A percentile compares a stretch with the other conserved stretches of the same genome.
Conservation (phyloP, 2,888 invertebrate species). For the Eupithecia subumbrata region DNA sequence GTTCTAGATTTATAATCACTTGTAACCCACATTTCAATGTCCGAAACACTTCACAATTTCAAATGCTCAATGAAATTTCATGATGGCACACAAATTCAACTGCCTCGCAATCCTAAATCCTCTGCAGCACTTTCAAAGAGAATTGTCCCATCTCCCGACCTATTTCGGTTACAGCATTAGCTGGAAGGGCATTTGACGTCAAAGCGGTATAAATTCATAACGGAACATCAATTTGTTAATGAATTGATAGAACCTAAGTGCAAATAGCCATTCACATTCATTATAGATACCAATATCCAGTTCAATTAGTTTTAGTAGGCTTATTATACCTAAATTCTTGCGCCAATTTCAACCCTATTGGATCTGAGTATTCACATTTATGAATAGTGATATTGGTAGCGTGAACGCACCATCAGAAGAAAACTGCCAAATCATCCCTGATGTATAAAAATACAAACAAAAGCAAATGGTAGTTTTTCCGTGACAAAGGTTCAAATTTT, state of each 20-base stretch:
- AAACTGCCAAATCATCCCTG: background rate
- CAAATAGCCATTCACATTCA: slow-evolving; percentile 5
- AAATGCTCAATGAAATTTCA: slow-evolving; percentile 26
- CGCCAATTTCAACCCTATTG: background rate
- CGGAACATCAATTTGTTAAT: slow-evolving; percentile 8
- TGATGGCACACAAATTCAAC: slow-evolving; percentile 25
- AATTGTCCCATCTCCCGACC: slow-evolving; percentile 10
- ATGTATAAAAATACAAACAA: background rate
- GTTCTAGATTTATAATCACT: slow-evolving; percentile 1
- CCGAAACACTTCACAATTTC: slow-evolving; percentile 27
- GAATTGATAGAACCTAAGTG: slow-evolving; percentile 6
- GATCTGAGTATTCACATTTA: background rate
- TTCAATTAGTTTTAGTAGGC: slow-evolving; percentile 1
- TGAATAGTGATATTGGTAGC: background rate
- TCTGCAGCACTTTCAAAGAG: slow-evolving; percentile 24
- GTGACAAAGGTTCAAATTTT: background rate
- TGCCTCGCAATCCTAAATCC: slow-evolving; percentile 27
- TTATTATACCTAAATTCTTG: background rate
- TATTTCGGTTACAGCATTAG: slow-evolving; percentile 10
- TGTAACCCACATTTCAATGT: slow-evolving; percentile 34
- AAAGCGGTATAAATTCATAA: background rate
- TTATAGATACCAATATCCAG: slow-evolving; percentile 1
- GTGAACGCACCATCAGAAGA: background rate
- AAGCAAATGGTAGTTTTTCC: background rate
- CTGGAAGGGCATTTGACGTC: slow-evolving; percentile 6